Base-by-base conservation (phyloP, 1,140 invertebrate species). In the Leptinotarsa defecta region DNA sequence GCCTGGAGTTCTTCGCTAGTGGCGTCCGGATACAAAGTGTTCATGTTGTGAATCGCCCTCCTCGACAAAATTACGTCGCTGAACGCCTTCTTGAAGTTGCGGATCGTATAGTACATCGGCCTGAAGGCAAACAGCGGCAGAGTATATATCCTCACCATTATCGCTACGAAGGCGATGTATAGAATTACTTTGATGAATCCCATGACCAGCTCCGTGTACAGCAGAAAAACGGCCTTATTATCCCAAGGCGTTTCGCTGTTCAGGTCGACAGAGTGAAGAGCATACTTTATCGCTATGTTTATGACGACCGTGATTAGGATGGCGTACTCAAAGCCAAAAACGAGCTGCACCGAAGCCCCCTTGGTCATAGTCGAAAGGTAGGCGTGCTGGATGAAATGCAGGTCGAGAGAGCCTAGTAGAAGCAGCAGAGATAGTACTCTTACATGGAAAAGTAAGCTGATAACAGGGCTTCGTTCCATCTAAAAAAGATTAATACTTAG, bases 291-390 rank as follows among this genome's bases (percentile, higher is more conserved):
- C 8, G 92, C 89, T 69, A 98, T 98, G 85, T 98, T 98, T 13
- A 95, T 87, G 19, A 98, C 94, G 81, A 98, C 94, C 4, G 97
- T 98, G 27, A 99, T 87, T 8, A 99, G 87, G 83, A 99, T 97
- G 71, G 97, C 97, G 88, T 99, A 99, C 88, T 99, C 98, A 89
- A 99, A 99, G 70, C 98, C 98, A 90, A 99, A 99, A 6, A 99
- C 98, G 57, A 99, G 87, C 86, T 99, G 98, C 1, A 99, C 97
- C 4, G 97, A 98, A 24, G 98, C 96, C 61, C 98, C 98, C 86
- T 96, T 96, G 1, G 92, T 89, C 8, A 98, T 85, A n/a, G 97
- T 99, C 74, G 94, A 95, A 83, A 95, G 92, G 84, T 98, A 99
- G 2, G 98, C 98, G 86, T 97, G 94, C 84, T 94, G 91, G 2